These are phyloP conservation scores for Agyllia agylla DNA, from an alignment of 2,888 invertebrate species.

Conservation along the genomic window DNA sequence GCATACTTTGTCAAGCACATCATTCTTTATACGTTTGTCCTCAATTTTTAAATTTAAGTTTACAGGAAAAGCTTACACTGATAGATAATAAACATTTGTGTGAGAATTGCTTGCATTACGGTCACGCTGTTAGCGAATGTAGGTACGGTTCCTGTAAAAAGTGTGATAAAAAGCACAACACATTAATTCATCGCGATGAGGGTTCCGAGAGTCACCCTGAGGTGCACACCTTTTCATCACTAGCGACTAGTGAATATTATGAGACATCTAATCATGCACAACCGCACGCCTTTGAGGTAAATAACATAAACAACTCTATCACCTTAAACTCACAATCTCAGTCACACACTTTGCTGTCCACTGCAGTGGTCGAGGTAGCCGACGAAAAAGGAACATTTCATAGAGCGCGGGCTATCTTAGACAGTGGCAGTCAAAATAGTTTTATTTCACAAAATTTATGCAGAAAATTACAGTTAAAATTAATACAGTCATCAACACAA, in stretches of 20 bases:
- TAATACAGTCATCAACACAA: neutral
- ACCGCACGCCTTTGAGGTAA: neutral
- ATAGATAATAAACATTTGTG: neutral
- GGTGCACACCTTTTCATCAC: neutral
- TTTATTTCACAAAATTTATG: neutral
- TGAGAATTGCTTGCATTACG: neutral
- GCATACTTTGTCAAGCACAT: neutral
- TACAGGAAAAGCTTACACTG: neutral
- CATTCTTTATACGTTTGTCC: neutral
- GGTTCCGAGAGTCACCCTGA: neutral
- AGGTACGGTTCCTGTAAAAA: neutral
- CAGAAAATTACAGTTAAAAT: neutral
- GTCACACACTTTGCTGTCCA: neutral
- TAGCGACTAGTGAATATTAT: too few relatives aligned
- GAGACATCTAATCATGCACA: neutral
- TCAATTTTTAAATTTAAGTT: neutral
- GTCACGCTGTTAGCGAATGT: neutral
- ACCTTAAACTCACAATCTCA: neutral
- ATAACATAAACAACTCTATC: neutral
- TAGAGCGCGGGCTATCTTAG: neutral
- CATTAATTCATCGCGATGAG: neutral
- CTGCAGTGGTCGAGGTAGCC: neutral
- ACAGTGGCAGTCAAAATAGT: neutral
- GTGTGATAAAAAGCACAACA: neutral
- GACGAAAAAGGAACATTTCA: neutral